Evolutionary conservation across 1,140 invertebrate genomes (phyloP).

Genomic region (Phthorimaea operculella): DNA sequence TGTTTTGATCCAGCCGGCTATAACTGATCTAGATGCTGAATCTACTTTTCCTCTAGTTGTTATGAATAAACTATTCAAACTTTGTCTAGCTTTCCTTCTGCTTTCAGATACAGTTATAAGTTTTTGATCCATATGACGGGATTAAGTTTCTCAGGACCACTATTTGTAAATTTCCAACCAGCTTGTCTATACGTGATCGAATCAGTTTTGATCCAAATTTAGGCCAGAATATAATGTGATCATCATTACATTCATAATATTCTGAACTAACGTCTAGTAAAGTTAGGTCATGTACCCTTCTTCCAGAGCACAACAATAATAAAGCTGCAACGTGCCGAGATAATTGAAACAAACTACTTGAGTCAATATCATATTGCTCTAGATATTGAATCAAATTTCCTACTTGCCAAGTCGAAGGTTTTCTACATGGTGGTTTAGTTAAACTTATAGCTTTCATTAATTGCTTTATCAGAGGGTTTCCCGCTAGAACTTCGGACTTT

Average conservation of each 20-base stretch:
- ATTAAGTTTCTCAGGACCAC: neutral
- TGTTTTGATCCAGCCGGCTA: slow-evolving; percentile 28
- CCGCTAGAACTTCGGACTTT: neutral
- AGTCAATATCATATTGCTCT: neutral
- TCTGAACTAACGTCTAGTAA: neutral
- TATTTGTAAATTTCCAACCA: neutral
- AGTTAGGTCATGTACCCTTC: slow-evolving; percentile 11
- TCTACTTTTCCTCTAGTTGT: slow-evolving; percentile 20
- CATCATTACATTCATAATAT: neutral
- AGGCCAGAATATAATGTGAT: slow-evolving; percentile 1
- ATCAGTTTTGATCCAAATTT: slow-evolving; percentile 3
- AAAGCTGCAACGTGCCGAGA: neutral
- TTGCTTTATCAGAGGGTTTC: slow-evolving; percentile 6
- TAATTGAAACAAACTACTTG: neutral
- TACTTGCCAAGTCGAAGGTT: neutral
- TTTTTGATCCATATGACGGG: neutral
- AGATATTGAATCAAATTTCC: neutral
- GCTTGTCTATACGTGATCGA: neutral
- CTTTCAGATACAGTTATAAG: neutral
- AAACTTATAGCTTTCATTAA: neutral
- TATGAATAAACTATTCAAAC: neutral
- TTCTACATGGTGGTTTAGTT: neutral
- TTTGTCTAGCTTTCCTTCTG: neutral
- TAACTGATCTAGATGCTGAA: slow-evolving; percentile 22
- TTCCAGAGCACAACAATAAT: slow-evolving; percentile 3